A percentile compares a stretch with the other conserved stretches of the same genome.
phyloP scores from a whole-genome alignment of 2,113 vertebrate species.

The Tiliqua scincoides region DNA sequence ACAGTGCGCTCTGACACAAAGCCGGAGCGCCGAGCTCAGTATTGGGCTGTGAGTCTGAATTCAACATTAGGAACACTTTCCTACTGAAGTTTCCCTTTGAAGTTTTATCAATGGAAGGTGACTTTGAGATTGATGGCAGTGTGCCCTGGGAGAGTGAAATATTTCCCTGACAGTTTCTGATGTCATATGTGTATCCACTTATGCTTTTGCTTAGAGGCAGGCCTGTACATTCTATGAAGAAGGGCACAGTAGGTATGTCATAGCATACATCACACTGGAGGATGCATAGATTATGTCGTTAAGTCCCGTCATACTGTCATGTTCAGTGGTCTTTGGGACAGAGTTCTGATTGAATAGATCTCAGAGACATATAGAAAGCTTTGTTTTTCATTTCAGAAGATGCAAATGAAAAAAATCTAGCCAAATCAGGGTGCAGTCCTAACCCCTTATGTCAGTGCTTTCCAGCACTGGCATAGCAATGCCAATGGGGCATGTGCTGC shows the following conservation, averaged over 20 bases:
- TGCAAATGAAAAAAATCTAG: background rate
- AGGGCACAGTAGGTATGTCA: background rate
- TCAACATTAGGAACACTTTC: no score
- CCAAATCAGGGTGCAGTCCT: no score
- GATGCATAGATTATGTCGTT: background rate
- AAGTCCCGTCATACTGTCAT: background rate
- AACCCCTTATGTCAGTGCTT: no score
- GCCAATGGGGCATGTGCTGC: no score
- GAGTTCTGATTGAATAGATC: background rate
- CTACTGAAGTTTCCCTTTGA: no score
- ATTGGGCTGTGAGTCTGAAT: no score
- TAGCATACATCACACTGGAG: background rate
- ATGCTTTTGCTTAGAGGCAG: background rate
- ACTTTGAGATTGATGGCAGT: background rate
- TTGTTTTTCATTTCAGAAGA: conserved; percentile 1
- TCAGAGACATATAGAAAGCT: background rate
- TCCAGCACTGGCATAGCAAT: no score
- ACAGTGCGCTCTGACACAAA: no score
- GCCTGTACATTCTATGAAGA: background rate
- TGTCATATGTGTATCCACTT: background rate
- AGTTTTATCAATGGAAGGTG: background rate
- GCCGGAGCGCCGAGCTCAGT: no score
- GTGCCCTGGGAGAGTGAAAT: background rate
- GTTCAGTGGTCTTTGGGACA: background rate
- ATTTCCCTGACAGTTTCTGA: background rate